phyloP scores from a whole-genome alignment of 2,797 vertebrate genomes.

The Sebastes nivosus region DNA sequence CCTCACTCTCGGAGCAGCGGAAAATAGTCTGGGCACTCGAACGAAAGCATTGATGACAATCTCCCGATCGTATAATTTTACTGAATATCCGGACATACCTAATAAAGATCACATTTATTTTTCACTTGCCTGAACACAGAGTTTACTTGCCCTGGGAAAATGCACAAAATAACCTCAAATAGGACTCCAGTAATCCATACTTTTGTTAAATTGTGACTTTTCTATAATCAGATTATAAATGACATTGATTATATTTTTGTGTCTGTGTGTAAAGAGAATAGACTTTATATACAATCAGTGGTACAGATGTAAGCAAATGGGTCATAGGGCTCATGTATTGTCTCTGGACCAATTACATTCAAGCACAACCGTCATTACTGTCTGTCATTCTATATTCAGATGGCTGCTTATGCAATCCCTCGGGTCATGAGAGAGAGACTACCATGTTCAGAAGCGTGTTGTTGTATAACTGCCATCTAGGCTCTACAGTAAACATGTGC shows the following conservation, averaged over 20 bases:
- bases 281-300: background rate
- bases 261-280: background rate
- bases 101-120: too few species aligned
- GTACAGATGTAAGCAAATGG: conserved; percentile 22
- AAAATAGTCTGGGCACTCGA: too few species aligned
- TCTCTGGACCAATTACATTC: conserved; percentile 44
- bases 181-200: background rate
- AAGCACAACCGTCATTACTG: conserved; percentile 44
- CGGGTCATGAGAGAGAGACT: conserved; percentile 27
- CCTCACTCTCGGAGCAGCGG: too few species aligned
- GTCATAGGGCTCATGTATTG: conserved; percentile 21
- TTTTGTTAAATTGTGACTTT: background rate
- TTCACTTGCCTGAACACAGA: background rate
- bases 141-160: background rate
- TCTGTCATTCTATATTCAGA: conserved; percentile 62
- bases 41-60: too few species aligned
- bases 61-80: too few species aligned
- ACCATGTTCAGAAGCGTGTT: conserved; percentile 38
- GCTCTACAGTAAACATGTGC: conserved; percentile 44
- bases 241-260: background rate
- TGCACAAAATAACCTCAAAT: background rate
- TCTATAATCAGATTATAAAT: background rate
- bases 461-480: conserved; percentile 61
- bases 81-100: too few species aligned
- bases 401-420: conserved; percentile 61